Base-by-base conservation (phyloP, 2,113 vertebrate genomes). In the Cyprinodon variegatus region DNA sequence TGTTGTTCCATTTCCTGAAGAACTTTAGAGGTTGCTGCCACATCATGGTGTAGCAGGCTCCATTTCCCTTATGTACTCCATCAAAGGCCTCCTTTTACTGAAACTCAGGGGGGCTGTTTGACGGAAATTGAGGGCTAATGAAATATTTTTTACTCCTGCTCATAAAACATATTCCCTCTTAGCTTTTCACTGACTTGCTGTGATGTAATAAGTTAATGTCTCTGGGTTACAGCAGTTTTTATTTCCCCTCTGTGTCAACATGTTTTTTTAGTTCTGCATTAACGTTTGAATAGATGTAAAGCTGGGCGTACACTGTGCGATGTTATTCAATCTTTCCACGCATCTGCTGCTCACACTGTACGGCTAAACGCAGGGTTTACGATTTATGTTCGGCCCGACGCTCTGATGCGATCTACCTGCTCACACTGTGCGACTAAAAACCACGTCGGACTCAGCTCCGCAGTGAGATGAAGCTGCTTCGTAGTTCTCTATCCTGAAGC, bases 1-100 rank as follows among this genome's bases (percentile, higher is more conserved):
- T 88, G 77, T 76, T 81, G 73, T 79, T 88, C 68, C 67, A n/a
- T 76, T 40, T 73, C 70, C 70, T 68, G 69, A 68, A 77, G 67
- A 82, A 15, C 65, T 40, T 43, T 46, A 22, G 75, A 72, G 41
- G 46, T 40, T 64, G 50, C 48, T 62, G 57, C 77, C 48, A 65
- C 70, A 29, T 15, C 41, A 71, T 60, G 36, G 4, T 29, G 62
- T 46, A 57, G 64, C 4, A 48, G 37, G 39, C 45, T 36, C 45
- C 50, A 45, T 68, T 76, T 69, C 59, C 39, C 37, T 45, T 9
- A 10, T 74, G n/a, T 57, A 22, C 39, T 75, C 22, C 3, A 13
- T 78, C 46, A 63, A 50, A 62, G 62, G 70, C 43, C 57, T 68
- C 59, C 45, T 68, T n/a, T 68, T 20, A 20, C 59, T 57, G 38